A percentile compares a stretch with the other conserved stretches of the same genome.
These are phyloP conservation scores for Seriola dumerili DNA, from an alignment of 2,113 vertebrate genomes.

Conservation along the genomic window DNA sequence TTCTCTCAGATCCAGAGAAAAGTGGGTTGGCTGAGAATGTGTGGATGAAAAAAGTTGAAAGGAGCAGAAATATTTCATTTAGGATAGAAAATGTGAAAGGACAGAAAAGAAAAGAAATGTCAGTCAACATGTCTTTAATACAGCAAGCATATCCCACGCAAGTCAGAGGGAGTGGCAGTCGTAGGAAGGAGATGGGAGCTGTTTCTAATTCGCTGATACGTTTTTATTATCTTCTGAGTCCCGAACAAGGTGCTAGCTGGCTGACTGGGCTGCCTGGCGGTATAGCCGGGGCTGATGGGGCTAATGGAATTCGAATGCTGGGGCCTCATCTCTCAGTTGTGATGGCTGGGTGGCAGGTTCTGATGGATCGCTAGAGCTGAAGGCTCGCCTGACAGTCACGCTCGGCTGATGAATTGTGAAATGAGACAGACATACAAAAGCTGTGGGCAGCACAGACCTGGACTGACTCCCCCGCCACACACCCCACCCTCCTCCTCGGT, in stretches of 20 bases:
- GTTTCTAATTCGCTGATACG: constrained; percentile 79
- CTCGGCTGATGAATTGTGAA: constrained; percentile 91
- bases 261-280: constrained; percentile 44
- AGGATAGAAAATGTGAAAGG: constrained; percentile 64
- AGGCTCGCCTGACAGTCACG: constrained; percentile 82
- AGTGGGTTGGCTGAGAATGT: constrained; percentile 11
- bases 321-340: constrained; percentile 82
- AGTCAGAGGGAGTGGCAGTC: constrained; percentile 24
- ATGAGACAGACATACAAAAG: constrained; percentile 89
- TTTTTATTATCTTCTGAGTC: constrained; percentile 83
- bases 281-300: constrained; percentile 66
- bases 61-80: constrained; percentile 71
- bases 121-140: constrained; percentile 73
- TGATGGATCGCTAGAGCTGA: constrained; percentile 87
- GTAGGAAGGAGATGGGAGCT: constrained; percentile 37
- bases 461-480: constrained; percentile 15
- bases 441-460: constrained; percentile 71
- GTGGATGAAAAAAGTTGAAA: constrained; percentile 1
- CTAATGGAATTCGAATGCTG: constrained; percentile 82
- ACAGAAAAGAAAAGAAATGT: constrained; percentile 65
- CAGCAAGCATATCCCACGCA: constrained; percentile 63
- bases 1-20: neutral
- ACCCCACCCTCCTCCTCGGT: constrained; percentile 19
- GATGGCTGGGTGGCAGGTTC: constrained; percentile 79
- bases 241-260: constrained; percentile 76